Evolutionary conservation across 2,888 invertebrate species (phyloP).

Genomic region (Seira sanloemensis): DNA sequence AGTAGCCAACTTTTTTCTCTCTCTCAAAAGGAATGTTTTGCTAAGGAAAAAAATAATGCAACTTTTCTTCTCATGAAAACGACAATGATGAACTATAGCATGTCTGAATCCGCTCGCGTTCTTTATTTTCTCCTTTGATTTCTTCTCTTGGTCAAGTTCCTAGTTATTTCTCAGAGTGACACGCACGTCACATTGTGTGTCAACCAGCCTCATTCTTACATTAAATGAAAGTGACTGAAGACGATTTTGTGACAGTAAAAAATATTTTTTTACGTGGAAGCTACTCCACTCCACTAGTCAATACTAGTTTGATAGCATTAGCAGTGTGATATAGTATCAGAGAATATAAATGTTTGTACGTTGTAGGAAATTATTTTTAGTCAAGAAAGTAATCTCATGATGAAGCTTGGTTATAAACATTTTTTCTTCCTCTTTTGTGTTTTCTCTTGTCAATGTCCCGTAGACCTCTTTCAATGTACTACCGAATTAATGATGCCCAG

Average conservation of each 20-base stretch:
- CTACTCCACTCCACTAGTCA: too few species aligned
- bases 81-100: not conserved
- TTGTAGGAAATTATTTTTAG: not conserved
- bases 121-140: not conserved
- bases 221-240: not conserved
- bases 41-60: not conserved
- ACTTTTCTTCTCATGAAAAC: not conserved
- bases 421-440: constrained; percentile 27
- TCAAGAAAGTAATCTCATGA: not conserved
- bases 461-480: constrained; percentile 85
- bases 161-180: not conserved
- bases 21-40: not conserved
- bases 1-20: not conserved
- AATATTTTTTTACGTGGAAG: not conserved
- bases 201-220: constrained; percentile 34
- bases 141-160: not conserved
- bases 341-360: not conserved
- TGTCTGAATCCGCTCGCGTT: not conserved
- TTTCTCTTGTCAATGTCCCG: constrained; percentile 5
- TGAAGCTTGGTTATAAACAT: not conserved
- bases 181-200: not conserved
- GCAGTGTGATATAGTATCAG: not conserved
- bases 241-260: not conserved
- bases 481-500: constrained; percentile 82
- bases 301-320: not conserved